These are phyloP conservation scores for Zalophus californianus DNA, from an alignment of 2,797 vertebrate species.

Conservation along the genomic window DNA sequence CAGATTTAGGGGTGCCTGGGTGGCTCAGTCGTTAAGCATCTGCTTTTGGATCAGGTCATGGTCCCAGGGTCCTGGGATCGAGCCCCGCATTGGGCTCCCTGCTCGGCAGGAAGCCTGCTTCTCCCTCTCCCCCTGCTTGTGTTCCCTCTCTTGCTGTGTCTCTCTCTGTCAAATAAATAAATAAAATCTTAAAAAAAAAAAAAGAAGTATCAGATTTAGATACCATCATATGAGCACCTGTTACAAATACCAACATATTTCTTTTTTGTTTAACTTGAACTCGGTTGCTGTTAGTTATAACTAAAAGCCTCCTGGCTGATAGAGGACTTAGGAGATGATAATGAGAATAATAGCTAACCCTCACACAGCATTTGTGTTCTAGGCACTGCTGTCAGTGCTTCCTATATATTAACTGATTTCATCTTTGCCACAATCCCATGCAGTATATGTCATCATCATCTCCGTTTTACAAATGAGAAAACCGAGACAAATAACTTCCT, in stretches of 20 bases:
- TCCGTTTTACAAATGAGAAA: conserved; percentile 48
- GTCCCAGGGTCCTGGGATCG: too few species aligned
- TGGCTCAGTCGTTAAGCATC: too few species aligned
- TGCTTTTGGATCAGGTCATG: too few species aligned
- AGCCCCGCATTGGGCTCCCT: too few species aligned
- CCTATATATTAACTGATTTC: not conserved
- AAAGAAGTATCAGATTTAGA: not conserved
- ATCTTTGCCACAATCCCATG: not conserved
- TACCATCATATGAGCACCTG: not conserved
- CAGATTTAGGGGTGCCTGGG: not conserved
- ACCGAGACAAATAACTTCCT: conserved; percentile 8
- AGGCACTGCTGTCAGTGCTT: not conserved
- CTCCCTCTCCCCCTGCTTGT: too few species aligned
- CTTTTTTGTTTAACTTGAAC: not conserved
- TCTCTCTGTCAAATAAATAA: too few species aligned
- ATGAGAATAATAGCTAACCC: not conserved
- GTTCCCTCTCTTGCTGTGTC: too few species aligned
- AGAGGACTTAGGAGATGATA: not conserved
- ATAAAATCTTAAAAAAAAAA: not conserved
- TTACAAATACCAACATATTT: not conserved
- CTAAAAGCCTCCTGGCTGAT: not conserved
- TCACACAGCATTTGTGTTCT: not conserved
- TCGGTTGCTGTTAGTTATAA: conserved; percentile 41
- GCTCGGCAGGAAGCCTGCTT: too few species aligned
- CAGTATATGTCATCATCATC: not conserved